These are phyloP conservation scores for Genyomyrus donnyi DNA, from an alignment of 2,113 vertebrate species.

Conservation along the genomic window DNA sequence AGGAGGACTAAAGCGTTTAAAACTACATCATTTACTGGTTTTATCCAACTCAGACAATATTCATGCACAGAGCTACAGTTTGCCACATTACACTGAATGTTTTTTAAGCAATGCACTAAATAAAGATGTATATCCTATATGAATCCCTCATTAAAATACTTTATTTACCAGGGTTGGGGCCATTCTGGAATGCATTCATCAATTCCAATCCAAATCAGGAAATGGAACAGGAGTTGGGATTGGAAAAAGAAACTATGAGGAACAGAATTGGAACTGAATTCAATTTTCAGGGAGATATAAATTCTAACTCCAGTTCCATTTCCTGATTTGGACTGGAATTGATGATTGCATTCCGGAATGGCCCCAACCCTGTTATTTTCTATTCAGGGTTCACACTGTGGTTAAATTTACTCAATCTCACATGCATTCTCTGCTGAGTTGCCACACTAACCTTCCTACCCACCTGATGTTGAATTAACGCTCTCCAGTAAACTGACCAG, in stretches of 20 bases:
- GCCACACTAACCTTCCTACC: not conserved
- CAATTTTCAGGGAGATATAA: too few species aligned
- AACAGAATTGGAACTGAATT: too few species aligned
- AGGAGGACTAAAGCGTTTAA: not conserved
- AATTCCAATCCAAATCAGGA: too few species aligned
- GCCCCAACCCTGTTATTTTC: not conserved
- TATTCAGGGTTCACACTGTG: not conserved
- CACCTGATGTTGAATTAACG: conserved; percentile 39
- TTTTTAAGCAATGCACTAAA: not conserved
- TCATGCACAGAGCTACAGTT: not conserved
- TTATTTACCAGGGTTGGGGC: not conserved
- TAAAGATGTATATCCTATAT: not conserved
- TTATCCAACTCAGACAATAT: not conserved
- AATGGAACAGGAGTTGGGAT: too few species aligned
- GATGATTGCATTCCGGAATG: too few species aligned
- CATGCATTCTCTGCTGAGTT: not conserved
- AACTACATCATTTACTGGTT: not conserved
- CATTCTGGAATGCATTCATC: too few species aligned
- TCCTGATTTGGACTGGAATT: too few species aligned
- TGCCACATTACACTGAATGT: not conserved
- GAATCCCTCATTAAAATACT: not conserved
- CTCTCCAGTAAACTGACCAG: conserved; percentile 67
- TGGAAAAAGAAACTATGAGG: too few species aligned
- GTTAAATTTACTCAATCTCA: not conserved
- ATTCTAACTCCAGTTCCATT: too few species aligned